Evolutionary conservation across 2,888 invertebrate genomes (phyloP), one percentile per base, ranked within the genome.

Genomic region (Bugulina stolonifera): DNA sequence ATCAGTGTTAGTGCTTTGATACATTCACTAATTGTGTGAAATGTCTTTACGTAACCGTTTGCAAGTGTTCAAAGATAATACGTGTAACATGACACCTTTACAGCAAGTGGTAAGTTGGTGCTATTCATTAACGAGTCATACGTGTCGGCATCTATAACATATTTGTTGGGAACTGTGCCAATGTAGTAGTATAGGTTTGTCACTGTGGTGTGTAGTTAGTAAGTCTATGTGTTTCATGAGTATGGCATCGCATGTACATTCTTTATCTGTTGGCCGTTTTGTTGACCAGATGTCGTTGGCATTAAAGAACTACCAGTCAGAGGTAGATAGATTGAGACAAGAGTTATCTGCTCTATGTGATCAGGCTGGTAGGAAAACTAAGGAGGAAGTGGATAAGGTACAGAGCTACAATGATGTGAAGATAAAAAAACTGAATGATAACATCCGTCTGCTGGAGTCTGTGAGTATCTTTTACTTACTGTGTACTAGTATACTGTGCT

Each of bases 341-440:
- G 79, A 79, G n/a, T 76, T 83, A 18, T 78, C 78, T 57, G 79
- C 78, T 74, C 76, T 82, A 23, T 78, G 83, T 34, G 81, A 83
- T 72, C 82, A 83, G 73, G 83, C 82, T 14, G 83, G 82, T 2
- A 76, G 77, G 29, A 74, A 80, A 27, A 82, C 83, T 2, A 77
- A 81, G 70, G 78, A 82, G 73, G 82, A 83, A 79, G 82, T 82
- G 52, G 82, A 83, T 73, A 77, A 74, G 71, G 79, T 83, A 2
- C 76, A 79, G 71, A 77, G 77, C 35, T 81, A 81, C 77, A 80
- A 80, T 73, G 82, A 83, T 77, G 78, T 80, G 34, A 80, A 80
- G 73, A 79, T 83, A 1, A 75, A 75, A 23, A 80, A 79, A 73
- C 76, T 83, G 25, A 82, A 81, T 71, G 81, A 82, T 69, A 82